Base-by-base conservation (phyloP, 2,113 vertebrate genomes). In the Hystrix brachyura region DNA sequence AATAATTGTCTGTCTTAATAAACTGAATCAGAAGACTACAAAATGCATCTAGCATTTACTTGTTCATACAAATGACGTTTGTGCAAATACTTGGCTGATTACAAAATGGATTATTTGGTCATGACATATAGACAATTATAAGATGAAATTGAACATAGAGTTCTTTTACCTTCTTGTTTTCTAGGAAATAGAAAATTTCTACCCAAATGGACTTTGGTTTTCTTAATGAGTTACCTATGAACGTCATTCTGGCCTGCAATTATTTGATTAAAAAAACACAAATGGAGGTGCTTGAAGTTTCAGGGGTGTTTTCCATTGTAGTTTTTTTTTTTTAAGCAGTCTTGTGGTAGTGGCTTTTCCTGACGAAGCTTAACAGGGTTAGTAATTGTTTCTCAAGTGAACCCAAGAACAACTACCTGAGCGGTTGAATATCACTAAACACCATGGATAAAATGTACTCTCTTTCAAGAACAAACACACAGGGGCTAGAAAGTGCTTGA, bases 241-340 rank as follows among this genome's bases (percentile, higher is more conserved):
- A 7, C 92, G 62, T 93, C 67, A 71, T 43, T 55, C 19, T 85
- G 78, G 74, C 65, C 67, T 95, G n/a, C 7, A 89, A 32, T 95
- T 88, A 55, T 96, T 95, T 88, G 57, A 89, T 86, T 97, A 95
- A 95, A 97, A 96, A 51, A 94, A 59, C 34, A 90, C 86, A 94
- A 95, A 91, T 82, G 92, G 67, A 81, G n/a, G 62, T 89, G 46
- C 71, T 95, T 90, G n/a, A 94, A 76, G 60, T 59, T 91, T 97
- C 78, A 80, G 94, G 92, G 87, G 55, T 46, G 64, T 97, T 97
- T 96, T 27, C 91, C 96, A 80, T 93, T 97, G 51, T 96, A 80
- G 89, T 38, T 38, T 38, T 38, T 38, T 38, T 85, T 93, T 51
- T 90, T 93, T 79, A 91, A 91, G 82, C 29, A 57, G 46, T 94